Percentiles rank a stretch among this genome's conserved stretches.
Evolutionary conservation across 2,888 invertebrate species (phyloP).

Genomic region (Torymus tubicola): DNA sequence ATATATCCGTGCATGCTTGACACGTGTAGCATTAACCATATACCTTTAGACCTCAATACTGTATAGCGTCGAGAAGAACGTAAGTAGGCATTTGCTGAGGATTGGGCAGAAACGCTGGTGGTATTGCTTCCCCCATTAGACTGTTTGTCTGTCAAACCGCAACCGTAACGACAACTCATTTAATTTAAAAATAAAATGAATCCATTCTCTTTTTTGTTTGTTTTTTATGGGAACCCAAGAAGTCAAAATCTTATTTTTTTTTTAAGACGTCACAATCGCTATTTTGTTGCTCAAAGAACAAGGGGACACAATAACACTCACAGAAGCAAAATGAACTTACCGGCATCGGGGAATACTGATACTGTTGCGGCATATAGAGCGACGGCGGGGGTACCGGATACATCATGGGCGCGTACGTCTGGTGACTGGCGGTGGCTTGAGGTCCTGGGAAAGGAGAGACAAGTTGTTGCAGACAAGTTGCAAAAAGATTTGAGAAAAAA

Average conservation of each 20-base stretch:
- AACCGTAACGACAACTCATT: slow-evolving; percentile 69
- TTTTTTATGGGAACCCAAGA: slow-evolving; percentile 44
- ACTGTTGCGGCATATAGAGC: slow-evolving; percentile 75
- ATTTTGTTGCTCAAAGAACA: slow-evolving; percentile 37
- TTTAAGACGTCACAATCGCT: slow-evolving; percentile 47
- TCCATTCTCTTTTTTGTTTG: slow-evolving; percentile 50
- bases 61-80: slow-evolving; percentile 81
- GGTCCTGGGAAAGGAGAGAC: slow-evolving; percentile 66
- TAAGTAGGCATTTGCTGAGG: slow-evolving; percentile 80
- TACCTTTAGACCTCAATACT: slow-evolving; percentile 80
- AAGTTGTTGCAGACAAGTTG: slow-evolving; percentile 46
- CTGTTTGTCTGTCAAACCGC: slow-evolving; percentile 76
- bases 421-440: slow-evolving; percentile 74
- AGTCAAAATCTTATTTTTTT: slow-evolving; percentile 35
- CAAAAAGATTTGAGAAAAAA: slow-evolving; percentile 39
- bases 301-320: slow-evolving; percentile 26
- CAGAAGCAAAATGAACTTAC: slow-evolving; percentile 66
- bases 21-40: slow-evolving; percentile 71
- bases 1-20: slow-evolving; percentile 55
- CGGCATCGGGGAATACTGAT: slow-evolving; percentile 75
- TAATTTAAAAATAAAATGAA: slow-evolving; percentile 58
- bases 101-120: slow-evolving; percentile 78
- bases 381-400: slow-evolving; percentile 75
- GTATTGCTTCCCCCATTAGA: slow-evolving; percentile 76
- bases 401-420: slow-evolving; percentile 74